Evolutionary conservation across 2,797 vertebrate genomes (phyloP), one percentile per base, ranked within the genome.

Genomic region (Mionectes olivaceus): DNA sequence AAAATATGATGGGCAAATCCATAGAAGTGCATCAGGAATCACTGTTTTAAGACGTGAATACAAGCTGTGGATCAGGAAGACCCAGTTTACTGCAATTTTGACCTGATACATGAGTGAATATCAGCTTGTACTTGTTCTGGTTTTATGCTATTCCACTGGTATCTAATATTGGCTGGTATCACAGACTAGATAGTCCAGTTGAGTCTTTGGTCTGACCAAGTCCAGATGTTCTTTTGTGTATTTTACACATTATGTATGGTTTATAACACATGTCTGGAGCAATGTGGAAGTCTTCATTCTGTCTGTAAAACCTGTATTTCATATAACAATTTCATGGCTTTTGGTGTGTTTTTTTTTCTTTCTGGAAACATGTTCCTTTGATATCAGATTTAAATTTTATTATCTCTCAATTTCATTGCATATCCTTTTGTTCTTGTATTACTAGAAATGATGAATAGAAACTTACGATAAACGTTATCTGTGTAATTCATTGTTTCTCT

Each of bases 401-500:
- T 80, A 59, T 94, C 69, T 93, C 93, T 90, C 46, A 33, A 44
- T 94, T 96, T 95, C 50, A 25, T 78, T 95, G n/a, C 21, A 35
- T 56, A 30, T 93, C 25, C 69, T 83, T 92, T 94, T 95, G 43
- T 95, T 94, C 85, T 81, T 70, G 10, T 61, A 35, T 75, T 85
- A 78, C 21, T 50, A 69, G 76, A 56, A 94, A 78, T 75, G 25
- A 70, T 95, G 32, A 94, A 78, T 88, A 87, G 78, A 85, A 94
- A 81, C 11, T 56, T 67, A 35, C 1, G 35, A 94, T 93, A 92
- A 90, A 46, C 0, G n/a, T 75, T 86, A 92, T 94, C 94, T 93
- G 7, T 95, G 47, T 78, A 87, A 86, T 89, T 94, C 67, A 81
- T 94, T 68, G 35, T 75, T 91, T 78, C 78, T 96, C 71, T 95